Evolutionary conservation across 2,113 vertebrate species (phyloP).

Genomic region (Acrocephalus kingi): DNA sequence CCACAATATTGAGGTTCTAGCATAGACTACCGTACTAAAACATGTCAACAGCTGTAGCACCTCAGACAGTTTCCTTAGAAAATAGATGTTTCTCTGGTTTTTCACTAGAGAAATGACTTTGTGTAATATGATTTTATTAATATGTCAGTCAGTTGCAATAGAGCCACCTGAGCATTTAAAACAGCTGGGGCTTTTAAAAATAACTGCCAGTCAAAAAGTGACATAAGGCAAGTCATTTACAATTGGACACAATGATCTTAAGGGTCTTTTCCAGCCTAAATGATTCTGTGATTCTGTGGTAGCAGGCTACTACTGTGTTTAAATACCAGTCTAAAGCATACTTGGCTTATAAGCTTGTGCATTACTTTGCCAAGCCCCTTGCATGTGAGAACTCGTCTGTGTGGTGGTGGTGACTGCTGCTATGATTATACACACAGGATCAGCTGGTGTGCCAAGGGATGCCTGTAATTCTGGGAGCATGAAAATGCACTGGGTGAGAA

Average conservation of each 20-base stretch:
- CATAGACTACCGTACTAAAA: background rate
- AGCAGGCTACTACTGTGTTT: background rate
- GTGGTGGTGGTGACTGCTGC: background rate
- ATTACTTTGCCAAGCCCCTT: background rate
- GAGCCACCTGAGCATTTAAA: background rate
- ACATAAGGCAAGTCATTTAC: background rate
- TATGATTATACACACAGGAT: background rate
- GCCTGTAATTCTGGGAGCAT: background rate
- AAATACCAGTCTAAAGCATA: background rate
- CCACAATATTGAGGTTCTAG: background rate
- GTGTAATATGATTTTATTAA: background rate
- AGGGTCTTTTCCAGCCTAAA: background rate
- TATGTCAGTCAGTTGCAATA: background rate
- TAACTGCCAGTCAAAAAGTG: background rate
- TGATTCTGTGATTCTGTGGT: background rate
- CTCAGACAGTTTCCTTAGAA: background rate
- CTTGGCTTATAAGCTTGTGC: background rate
- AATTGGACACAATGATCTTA: background rate
- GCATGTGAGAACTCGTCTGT: background rate
- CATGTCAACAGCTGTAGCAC: background rate
- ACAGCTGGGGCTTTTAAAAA: background rate
- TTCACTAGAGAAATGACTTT: background rate
- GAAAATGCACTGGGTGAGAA: background rate
- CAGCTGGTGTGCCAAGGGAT: background rate
- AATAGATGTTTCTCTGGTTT: background rate